A percentile compares a stretch with the other conserved stretches of the same genome.
Conservation (phyloP, 2,113 vertebrate genomes). For the Rhombomys opimus region DNA sequence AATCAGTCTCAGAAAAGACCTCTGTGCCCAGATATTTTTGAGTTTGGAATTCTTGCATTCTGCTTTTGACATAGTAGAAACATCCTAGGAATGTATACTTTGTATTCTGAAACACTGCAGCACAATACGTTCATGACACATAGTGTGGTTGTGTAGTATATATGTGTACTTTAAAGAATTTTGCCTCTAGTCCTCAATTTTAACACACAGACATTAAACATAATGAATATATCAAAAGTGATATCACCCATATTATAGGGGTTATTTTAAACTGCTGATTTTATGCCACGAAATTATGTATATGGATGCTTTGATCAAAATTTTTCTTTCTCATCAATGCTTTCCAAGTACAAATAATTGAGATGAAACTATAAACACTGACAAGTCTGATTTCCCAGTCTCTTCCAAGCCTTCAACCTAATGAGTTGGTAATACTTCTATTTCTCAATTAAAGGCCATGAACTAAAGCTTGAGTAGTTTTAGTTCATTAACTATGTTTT, state of each 20-base stretch:
- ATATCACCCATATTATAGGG: not conserved
- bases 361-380: not conserved
- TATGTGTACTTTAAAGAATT: not conserved
- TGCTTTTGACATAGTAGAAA: constrained; percentile 41
- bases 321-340: not conserved
- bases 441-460: not conserved
- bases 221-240: not conserved
- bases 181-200: not conserved
- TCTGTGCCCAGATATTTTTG: not conserved
- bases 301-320: not conserved
- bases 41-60: constrained; percentile 59
- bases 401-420: not conserved
- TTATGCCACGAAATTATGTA: not conserved
- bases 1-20: no score
- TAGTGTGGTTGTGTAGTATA: constrained; percentile 7
- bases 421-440: not conserved
- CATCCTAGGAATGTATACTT: constrained; percentile 25
- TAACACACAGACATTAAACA: not conserved
- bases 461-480: not conserved
- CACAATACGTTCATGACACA: constrained; percentile 16
- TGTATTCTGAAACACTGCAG: constrained; percentile 47
- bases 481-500: not conserved
- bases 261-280: not conserved
- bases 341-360: constrained; percentile 8
- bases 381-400: not conserved